phyloP scores from a whole-genome alignment of 1,140 invertebrate genomes.

The Platyura marginata region DNA sequence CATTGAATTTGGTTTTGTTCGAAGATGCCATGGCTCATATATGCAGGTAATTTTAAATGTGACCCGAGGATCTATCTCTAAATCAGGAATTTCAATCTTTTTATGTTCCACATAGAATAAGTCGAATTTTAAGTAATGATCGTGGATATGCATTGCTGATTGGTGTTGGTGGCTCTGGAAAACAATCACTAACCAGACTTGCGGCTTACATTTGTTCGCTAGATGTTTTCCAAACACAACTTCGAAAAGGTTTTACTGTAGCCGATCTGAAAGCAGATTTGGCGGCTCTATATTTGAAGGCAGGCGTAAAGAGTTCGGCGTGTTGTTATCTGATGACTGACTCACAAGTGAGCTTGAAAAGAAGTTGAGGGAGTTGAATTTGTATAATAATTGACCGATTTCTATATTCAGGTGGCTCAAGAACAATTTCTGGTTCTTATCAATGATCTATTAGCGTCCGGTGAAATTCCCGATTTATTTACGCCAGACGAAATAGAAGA shows the following conservation, averaged over 20 bases:
- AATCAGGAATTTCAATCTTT: too few relatives aligned
- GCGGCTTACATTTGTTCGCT: conserved; percentile 75
- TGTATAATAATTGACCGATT: too few relatives aligned
- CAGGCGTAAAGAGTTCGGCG: conserved; percentile 72
- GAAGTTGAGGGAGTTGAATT: too few relatives aligned
- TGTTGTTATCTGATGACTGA: conserved; percentile 87
- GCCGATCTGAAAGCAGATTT: conserved; percentile 70
- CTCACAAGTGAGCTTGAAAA: too few relatives aligned
- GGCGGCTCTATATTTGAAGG: conserved; percentile 65
- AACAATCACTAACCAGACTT: conserved; percentile 75
- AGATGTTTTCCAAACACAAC: conserved; percentile 81
- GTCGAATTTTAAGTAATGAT: conserved; percentile 78
- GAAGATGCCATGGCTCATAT: conserved; percentile 89
- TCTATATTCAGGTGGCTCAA: too few relatives aligned
- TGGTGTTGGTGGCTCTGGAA: conserved; percentile 87
- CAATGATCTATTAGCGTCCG: conserved; percentile 84
- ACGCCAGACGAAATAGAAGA: conserved; percentile 83
- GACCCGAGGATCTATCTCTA: too few relatives aligned
- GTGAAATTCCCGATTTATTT: conserved; percentile 82
- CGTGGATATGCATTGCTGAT: conserved; percentile 81
- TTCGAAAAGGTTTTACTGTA: conserved; percentile 74
- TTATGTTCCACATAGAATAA: too few relatives aligned
- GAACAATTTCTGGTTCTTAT: conserved; percentile 84
- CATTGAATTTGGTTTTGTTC: conserved; percentile 90
- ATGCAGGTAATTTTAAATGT: too few relatives aligned